Evolutionary conservation across 2,888 invertebrate species (phyloP), one percentile per base, ranked within the genome.

Genomic region (Trichogramma evanescens): DNA sequence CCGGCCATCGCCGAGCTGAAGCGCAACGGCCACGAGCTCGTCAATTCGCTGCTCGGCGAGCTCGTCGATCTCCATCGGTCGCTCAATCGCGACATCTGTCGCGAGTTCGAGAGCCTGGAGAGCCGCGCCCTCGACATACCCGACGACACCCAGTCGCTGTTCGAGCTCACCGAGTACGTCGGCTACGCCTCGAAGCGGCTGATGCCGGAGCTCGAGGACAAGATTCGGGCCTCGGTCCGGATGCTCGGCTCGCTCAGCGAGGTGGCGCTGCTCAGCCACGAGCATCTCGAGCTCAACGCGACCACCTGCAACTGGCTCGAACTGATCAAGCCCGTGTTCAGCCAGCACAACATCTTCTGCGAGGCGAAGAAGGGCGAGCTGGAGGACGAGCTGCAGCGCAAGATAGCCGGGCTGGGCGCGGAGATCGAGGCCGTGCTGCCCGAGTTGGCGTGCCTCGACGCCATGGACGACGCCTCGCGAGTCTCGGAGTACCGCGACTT

Each of bases 321-420:
- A 9, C 73, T 77, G 10, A 82, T 85, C 63, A 78, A 80, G 56
- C 82, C 83, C 5, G 74, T 83, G 13, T 82, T 84, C 69, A 80
- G 78, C 60, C 75, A 79, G 54, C 82, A 82, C 67, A 81, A 82
- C 60, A 78, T 70, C 9, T 73, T 82, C 44, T 79, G 83, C 58
- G 84, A 85, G 68, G 79, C 80, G 10, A 82, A 81, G 67, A 83
- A 83, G 67, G 79, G 79, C 62, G 78, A 80, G 50, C 79, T 83
- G 61, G 84, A 85, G 73, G 82, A 82, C 63, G 77, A 78, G 10
- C 71, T 84, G 61, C 75, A 80, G 54, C 78, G 79, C 61, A 78
- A 77, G 63, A 79, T 82, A 51, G 82, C 80, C 58, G 73, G 78
- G 43, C 74, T 84, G 48, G 80, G 81, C 66, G 63, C 72, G 6